Base-by-base conservation (phyloP, 2,888 invertebrate species). In the Didymodactylos carnosus region DNA sequence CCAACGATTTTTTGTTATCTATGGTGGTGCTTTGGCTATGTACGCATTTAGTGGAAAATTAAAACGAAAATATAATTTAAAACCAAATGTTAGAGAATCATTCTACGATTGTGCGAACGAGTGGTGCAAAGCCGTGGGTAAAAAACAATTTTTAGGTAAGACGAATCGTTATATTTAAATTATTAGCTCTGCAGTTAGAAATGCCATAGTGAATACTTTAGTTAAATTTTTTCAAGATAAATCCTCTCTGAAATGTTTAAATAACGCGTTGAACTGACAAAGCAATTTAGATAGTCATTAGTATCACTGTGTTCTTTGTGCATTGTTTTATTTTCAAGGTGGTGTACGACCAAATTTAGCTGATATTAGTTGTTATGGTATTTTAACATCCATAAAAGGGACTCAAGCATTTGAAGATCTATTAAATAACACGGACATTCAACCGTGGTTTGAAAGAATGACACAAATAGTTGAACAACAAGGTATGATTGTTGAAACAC, bases 351-450 rank as follows among this genome's bases (percentile, higher is more conserved):
- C 97, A 0, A 91, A 94, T 82, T 85, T 98, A 11, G 91, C 94
- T 0, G 97, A 98, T 85, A 85, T 98, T 71, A 88, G 92, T 0
- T 90, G 94, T 2, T 95, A 88, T 81, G 95, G 95, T 1, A 88
- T 92, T 5, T 85, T 95, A 7, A 90, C 88, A 81, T 92, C 94
- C 80, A 92, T 95, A 81, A 93, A 95, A 84, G 94, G 94, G 0
- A 94, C 94, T 80, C 83, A 86, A 53, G 92, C 95, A 0, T 95
- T 95, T 82, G 85, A 88, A 78, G 95, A 95, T 82, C 84, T 90
- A 69, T 82, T 89, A 46, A 78, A 86, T 4, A 86, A 91, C 46
- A 71, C 70, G 16, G 62, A 74, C 19, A 74, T 74, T 27, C 71
- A 74, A 27, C 41, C 53, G 27, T 74, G 74, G 74, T 74, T 40